Conservation (phyloP, 2,888 invertebrate genomes). For the Diploptera punctata region DNA sequence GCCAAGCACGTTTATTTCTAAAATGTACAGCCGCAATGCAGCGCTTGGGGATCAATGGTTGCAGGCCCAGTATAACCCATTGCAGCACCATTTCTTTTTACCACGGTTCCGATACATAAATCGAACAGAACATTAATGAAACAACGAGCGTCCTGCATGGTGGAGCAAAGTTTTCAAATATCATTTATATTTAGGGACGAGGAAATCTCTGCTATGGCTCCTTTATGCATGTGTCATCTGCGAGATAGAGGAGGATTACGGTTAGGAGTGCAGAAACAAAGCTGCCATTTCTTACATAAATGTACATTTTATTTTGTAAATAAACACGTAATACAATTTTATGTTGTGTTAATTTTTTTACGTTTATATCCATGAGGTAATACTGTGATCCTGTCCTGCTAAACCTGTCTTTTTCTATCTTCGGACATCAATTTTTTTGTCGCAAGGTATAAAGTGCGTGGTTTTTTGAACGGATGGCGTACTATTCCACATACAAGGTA, state of each 20-base stretch:
- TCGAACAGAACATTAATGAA: background rate
- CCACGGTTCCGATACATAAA: background rate
- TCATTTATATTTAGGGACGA: background rate
- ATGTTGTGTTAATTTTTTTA: too few species aligned
- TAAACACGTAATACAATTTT: too few species aligned
- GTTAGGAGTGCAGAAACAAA: background rate
- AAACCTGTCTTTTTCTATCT: too few species aligned
- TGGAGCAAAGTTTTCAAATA: background rate
- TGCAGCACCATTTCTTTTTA: background rate
- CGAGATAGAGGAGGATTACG: background rate
- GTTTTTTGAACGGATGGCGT: too few species aligned
- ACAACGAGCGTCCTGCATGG: background rate
- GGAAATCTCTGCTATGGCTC: background rate
- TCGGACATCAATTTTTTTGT: too few species aligned
- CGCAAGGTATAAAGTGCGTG: too few species aligned
- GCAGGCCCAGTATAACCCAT: background rate
- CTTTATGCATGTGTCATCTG: background rate
- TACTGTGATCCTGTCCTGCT: too few species aligned
- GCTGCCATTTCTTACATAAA: background rate
- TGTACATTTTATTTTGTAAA: too few species aligned
- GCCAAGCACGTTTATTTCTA: background rate
- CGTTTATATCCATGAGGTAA: too few species aligned
- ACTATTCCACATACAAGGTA: too few species aligned
- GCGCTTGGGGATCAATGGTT: background rate
- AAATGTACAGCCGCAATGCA: background rate